A percentile compares a stretch with the other conserved stretches of the same genome.
Evolutionary conservation across 1,140 invertebrate species (phyloP).

Genomic region (Drosophila lacertosa): DNA sequence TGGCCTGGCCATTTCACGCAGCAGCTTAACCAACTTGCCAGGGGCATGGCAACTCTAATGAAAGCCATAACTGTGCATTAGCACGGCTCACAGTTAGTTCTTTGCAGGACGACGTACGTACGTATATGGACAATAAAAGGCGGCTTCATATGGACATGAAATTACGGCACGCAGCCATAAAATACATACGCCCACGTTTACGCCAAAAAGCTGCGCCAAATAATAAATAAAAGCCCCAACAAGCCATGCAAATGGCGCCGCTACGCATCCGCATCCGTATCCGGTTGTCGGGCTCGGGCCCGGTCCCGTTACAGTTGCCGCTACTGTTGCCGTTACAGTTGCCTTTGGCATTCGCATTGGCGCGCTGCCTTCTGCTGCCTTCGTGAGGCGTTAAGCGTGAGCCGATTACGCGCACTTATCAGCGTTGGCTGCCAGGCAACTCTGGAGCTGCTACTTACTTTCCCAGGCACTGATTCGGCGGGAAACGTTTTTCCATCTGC

Average conservation of each 20-base stretch:
- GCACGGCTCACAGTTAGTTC: slow-evolving; percentile 27
- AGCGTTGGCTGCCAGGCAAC: slow-evolving; percentile 28
- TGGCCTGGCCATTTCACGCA: slow-evolving; percentile 55
- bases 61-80: slow-evolving; percentile 54
- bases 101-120: background rate
- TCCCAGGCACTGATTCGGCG: slow-evolving; percentile 5
- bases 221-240: slow-evolving; percentile 58
- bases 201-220: slow-evolving; percentile 23
- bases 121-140: slow-evolving; percentile 44
- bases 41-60: slow-evolving; percentile 24
- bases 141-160: slow-evolving; percentile 58
- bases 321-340: background rate
- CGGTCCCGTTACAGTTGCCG: slow-evolving; percentile 14
- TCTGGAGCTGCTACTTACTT: slow-evolving; percentile 25
- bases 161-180: slow-evolving; percentile 55
- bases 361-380: slow-evolving; percentile 3
- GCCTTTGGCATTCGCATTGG: background rate
- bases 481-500: background rate
- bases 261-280: slow-evolving; percentile 49
- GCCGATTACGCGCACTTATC: slow-evolving; percentile 75
- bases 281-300: slow-evolving; percentile 15
- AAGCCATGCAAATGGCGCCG: slow-evolving; percentile 56
- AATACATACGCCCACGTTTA: slow-evolving; percentile 30
- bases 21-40: slow-evolving; percentile 52
- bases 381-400: slow-evolving; percentile 63